phyloP scores from a whole-genome alignment of 2,888 invertebrate species.

The Opisthograptis luteolata region DNA sequence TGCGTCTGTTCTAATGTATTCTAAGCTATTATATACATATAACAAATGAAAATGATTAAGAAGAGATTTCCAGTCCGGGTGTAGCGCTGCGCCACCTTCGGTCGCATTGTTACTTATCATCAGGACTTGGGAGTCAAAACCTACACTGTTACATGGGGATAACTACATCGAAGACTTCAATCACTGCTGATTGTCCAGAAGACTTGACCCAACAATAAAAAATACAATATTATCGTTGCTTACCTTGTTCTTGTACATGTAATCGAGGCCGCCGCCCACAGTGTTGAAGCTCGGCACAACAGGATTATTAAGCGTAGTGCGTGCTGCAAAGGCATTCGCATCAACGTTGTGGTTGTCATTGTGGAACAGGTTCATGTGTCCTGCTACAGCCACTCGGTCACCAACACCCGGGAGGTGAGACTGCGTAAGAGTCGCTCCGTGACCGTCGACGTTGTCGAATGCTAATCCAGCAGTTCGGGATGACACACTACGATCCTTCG shows the following conservation, averaged over 20 bases:
- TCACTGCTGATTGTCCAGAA: too few relatives aligned
- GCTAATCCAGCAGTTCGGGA: constrained; percentile 52
- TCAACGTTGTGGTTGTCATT: constrained; percentile 51
- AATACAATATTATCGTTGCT: too few relatives aligned
- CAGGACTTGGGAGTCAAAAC: too few relatives aligned
- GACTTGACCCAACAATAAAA: too few relatives aligned
- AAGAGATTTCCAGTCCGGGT: too few relatives aligned
- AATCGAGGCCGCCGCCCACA: constrained; percentile 57
- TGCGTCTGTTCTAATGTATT: too few relatives aligned
- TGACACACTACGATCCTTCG: constrained; percentile 32
- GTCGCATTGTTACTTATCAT: too few relatives aligned
- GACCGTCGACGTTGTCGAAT: constrained; percentile 54
- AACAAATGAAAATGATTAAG: too few relatives aligned
- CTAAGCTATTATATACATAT: too few relatives aligned
- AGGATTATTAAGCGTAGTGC: constrained; percentile 52
- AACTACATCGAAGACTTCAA: too few relatives aligned
- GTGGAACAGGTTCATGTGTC: constrained; percentile 48
- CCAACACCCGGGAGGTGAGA: constrained; percentile 51
- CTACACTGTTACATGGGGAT: too few relatives aligned
- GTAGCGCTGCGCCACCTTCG: too few relatives aligned
- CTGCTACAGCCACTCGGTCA: constrained; percentile 50
- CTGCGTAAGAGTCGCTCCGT: constrained; percentile 48
- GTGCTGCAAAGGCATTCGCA: constrained; percentile 59
- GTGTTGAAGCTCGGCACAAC: constrained; percentile 60
- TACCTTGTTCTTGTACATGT: background rate